Base-by-base conservation (phyloP, 2,113 vertebrate genomes). In the Camelus dromedarius region DNA sequence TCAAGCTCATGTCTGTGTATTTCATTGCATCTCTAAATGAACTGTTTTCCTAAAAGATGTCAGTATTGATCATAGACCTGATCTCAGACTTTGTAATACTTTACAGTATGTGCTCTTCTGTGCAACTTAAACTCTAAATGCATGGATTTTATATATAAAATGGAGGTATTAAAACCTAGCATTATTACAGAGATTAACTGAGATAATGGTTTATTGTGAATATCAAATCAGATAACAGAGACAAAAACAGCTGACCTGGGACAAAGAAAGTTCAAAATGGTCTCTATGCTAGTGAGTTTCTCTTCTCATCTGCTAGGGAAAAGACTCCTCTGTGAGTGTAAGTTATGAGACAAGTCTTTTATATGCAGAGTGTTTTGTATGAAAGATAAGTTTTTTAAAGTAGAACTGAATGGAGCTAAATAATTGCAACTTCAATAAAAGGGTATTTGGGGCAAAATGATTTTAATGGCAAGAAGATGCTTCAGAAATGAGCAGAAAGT, bases 351-450 rank as follows among this genome's bases (percentile, higher is more conserved):
- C 24, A 86, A 26, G 2, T 35, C 0, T 24, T 26, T 66, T 60
- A 52, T 14, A 81, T 26, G 52, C 91, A 2, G 16, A 81, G 14
- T 46, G n/a, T 42, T 80, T 56, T 18, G 95, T 70, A 80, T 42
- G 38, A 75, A 60, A 88, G 19, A 60, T 42, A 50, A 62, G 6
- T 30, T 10, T 80, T 50, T 46, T 82, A 77, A 95, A 95, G 4
- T 30, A 56, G 26, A 85, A 52, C 6, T 42, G 16, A 9, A 64
- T 83, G 20, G 54, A 56, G 6, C 0, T 46, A 70, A 93, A 66
- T 14, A 75, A 84, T 82, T 64, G 81, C 87, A 89, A 88, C 58
- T 91, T 67, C 32, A 52, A 70, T 70, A 58, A 60, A 91, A 91
- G 6, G 12, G 6, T 83, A 88, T 64, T 60, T 24, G 10, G 26